phyloP scores from a whole-genome alignment of 2,888 invertebrate species.

The Melieria picta region DNA sequence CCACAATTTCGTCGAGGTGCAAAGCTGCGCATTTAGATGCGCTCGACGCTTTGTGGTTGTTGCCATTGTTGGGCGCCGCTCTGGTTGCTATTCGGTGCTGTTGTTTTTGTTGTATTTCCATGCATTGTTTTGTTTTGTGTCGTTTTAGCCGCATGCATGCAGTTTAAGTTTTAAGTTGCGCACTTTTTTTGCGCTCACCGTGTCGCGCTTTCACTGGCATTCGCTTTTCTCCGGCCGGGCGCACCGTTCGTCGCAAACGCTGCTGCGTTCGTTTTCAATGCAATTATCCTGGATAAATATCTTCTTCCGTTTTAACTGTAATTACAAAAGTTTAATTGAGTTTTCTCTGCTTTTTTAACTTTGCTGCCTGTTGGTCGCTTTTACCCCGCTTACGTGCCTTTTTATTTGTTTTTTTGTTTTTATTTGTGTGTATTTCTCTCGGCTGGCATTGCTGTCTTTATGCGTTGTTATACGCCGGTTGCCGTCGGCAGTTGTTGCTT shows the following conservation, averaged over 20 bases:
- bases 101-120: too few species aligned
- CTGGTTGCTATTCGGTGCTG: too few species aligned
- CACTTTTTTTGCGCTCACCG: constrained; percentile 11
- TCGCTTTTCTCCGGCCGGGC: background rate
- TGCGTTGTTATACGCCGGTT: background rate
- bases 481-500: constrained; percentile 4
- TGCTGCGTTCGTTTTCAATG: constrained; percentile 60
- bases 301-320: constrained; percentile 64
- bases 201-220: background rate
- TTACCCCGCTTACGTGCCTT: constrained; percentile 26
- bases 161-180: too few species aligned
- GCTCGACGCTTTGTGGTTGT: too few species aligned
- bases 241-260: background rate
- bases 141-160: too few species aligned
- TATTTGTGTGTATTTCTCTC: constrained; percentile 1
- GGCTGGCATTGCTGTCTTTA: background rate
- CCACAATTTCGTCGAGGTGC: too few species aligned
- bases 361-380: constrained; percentile 31
- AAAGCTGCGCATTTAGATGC: too few species aligned
- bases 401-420: constrained; percentile 14
- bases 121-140: too few species aligned
- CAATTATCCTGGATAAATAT: constrained; percentile 65
- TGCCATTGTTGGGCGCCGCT: too few species aligned
- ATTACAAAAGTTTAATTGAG: constrained; percentile 67
- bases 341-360: constrained; percentile 53